Evolutionary conservation across 2,888 invertebrate genomes (phyloP), one percentile per base, ranked within the genome.

Genomic region (Philereme transversata): DNA sequence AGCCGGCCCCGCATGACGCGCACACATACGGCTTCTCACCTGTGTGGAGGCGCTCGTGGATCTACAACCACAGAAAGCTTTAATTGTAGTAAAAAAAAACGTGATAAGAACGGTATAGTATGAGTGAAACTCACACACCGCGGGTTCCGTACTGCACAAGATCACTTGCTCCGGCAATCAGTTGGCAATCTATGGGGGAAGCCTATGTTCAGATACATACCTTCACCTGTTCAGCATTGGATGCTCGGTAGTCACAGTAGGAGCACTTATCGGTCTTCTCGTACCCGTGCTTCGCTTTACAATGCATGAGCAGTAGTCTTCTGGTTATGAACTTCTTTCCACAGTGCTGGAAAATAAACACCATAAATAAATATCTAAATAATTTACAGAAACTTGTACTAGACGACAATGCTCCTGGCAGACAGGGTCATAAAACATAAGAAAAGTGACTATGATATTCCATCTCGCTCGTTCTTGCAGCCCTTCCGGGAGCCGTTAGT

Each of bases 21-120:
- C 99, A 99, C 33, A 96, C 96, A 89, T 98, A 99, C 0, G 99
- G 99, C 79, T 79, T 75, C 69, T 86, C 86, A 0, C 86, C 86
- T 0, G 86, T 86, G 66, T 86, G 86, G 0, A 84, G 76, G 0
- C 86, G 76, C 68, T 86, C 86, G 67, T 87, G 86, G 8, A 86
- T 86, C 86, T 86, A 41, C 0, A 4, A 10, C 3, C 22, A 22
- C 22, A 22, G 22, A 22, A 22, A 22, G 22, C 22, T 2, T 22
- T 22, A 22, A 22, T 3, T 22, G 22, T 22, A 22, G 22, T 22
- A 22, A 22, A 22, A 22, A n/a, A 22, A 22, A 22, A 22, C 22
- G 1, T 22, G 22, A 22, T 22, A 22, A 22, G 22, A 22, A 1
- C 22, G 22, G 22, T 22, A 1, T 2, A 22, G 22, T 22, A 3